Evolutionary conservation across 2,113 vertebrate species (phyloP).

Genomic region (Dipodomys stephensi): DNA sequence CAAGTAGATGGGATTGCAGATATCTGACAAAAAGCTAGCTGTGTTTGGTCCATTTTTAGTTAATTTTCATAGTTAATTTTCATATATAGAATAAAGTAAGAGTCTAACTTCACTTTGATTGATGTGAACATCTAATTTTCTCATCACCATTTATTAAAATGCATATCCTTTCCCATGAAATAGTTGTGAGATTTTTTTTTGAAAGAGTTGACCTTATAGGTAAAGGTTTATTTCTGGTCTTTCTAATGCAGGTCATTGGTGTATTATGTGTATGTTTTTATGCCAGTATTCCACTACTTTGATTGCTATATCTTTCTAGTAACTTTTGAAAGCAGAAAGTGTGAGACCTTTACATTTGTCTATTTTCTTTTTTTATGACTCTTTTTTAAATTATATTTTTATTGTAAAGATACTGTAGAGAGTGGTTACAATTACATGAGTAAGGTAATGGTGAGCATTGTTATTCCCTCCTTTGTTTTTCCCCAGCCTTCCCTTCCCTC

Average conservation of each 20-base stretch:
- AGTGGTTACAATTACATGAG: too few relatives aligned
- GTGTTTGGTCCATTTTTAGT: background rate
- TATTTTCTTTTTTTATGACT: background rate
- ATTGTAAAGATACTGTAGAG: too few relatives aligned
- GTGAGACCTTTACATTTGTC: background rate
- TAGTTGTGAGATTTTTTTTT: background rate
- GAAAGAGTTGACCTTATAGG: background rate
- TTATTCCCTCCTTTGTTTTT: too few relatives aligned
- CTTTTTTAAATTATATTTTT: too few relatives aligned
- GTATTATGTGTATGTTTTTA: rapidly evolving
- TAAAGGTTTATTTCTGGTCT: background rate
- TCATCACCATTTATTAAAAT: background rate
- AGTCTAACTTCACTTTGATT: background rate
- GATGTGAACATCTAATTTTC: background rate
- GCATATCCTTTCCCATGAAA: background rate
- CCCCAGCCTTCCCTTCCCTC: too few relatives aligned
- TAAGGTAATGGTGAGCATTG: too few relatives aligned
- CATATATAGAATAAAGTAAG: background rate
- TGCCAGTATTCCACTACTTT: background rate
- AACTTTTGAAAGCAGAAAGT: background rate
- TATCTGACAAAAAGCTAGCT: too few relatives aligned
- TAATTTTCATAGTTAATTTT: background rate
- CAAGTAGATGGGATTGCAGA: too few relatives aligned
- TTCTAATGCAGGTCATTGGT: background rate
- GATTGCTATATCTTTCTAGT: background rate